Evolutionary conservation across 2,113 vertebrate genomes (phyloP).

Genomic region (Micromys minutus): DNA sequence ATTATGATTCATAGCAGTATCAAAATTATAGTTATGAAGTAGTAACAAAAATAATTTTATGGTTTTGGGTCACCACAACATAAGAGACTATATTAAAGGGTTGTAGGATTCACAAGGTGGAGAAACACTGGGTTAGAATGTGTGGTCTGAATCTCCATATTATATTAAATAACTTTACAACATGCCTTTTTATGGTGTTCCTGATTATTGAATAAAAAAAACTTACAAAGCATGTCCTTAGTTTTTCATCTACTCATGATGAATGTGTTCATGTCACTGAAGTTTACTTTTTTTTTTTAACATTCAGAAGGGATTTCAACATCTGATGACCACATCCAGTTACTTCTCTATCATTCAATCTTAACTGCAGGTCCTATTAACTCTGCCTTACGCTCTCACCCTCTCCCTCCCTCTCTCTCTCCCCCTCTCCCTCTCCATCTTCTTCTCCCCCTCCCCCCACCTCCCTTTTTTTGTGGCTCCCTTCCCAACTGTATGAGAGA

Average conservation of each 20-base stretch:
- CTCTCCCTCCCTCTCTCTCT: too few relatives aligned
- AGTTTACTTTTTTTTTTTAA: background rate
- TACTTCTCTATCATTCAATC: background rate
- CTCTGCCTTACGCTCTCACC: background rate
- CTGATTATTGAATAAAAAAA: background rate
- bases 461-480: too few relatives aligned
- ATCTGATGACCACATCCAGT: background rate
- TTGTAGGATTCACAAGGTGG: background rate
- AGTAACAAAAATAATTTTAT: background rate
- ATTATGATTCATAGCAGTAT: background rate
- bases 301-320: background rate
- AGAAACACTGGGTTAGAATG: background rate
- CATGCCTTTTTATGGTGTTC: background rate
- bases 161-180: background rate
- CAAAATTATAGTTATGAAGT: background rate
- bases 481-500: background rate
- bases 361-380: background rate
- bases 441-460: too few relatives aligned
- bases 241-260: background rate
- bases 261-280: background rate
- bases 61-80: background rate
- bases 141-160: background rate
- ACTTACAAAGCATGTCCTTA: background rate
- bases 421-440: too few relatives aligned
- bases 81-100: background rate